Base-by-base conservation (phyloP, 2,888 invertebrate genomes). In the Amphipoea oculea region DNA sequence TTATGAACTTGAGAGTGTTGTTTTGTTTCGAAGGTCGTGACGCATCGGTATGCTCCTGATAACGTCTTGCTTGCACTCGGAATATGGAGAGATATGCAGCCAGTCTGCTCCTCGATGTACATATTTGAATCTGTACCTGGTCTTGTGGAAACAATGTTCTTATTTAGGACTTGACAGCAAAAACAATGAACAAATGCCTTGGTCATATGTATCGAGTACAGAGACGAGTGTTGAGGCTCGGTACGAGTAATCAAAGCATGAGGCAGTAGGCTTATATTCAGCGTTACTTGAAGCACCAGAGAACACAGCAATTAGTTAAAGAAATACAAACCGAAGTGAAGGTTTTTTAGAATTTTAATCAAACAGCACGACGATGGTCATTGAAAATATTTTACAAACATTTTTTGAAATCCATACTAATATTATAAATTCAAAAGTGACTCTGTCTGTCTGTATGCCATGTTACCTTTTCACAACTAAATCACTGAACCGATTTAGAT, bases 101-200 rank as follows among this genome's bases (percentile, higher is more conserved):
- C 85, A 54, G 89, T 87, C 66, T 90, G 89, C 89, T 91, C 89
- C 80, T 94, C 95, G 75, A 93, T 92, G 90, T 92, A 95, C 69
- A 95, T 90, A 79, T 92, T 94, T 83, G 93, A 89, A 91, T 92
- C 92, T 90, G 92, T 95, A 95, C 94, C 96, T 96, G 94, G 95
- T 96, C 96, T 96, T 96, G 91, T 95, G 89, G 92, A 94, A 96
- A 94, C 88, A 96, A 94, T 93, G 90, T 90, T 92, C 88, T 94
- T 83, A 88, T 83, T 95, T 93, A 94, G 92, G 91, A 90, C 90
- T 86, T 84, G 85, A 76, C 73, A 85, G 82, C 86, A 67, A 79
- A 66, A 73, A 66, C 1, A 65, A 69, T 68, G 36, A 67, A 71
- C 12, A 48, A 57, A 29, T 69, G 20, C 6, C 12, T 51, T 69